phyloP scores from a whole-genome alignment of 2,113 vertebrate species.

The Spermophilus dauricus region DNA sequence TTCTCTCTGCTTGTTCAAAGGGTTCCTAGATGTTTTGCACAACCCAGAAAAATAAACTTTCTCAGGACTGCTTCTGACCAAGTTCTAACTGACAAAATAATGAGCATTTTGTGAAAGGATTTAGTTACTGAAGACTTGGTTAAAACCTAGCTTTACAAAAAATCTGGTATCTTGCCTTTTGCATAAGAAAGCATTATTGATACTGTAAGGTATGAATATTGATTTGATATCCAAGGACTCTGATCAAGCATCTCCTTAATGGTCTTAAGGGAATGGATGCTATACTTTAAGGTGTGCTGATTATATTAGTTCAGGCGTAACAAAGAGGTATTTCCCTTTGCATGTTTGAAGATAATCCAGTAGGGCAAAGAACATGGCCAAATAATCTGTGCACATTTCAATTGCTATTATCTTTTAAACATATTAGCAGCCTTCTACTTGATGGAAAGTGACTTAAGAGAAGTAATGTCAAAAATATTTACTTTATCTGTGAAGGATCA shows the following conservation, averaged over 20 bases:
- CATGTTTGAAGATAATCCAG: neutral
- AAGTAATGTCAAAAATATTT: neutral
- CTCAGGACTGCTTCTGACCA: neutral
- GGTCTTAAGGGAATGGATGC: neutral
- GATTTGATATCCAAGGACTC: neutral
- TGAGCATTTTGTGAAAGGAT: neutral
- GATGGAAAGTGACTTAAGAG: slow-evolving; percentile 4
- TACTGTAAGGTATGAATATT: neutral
- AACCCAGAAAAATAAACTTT: neutral
- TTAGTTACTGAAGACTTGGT: neutral
- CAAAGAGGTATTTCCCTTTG: neutral
- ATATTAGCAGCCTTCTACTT: neutral
- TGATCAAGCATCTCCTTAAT: neutral
- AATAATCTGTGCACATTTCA: slow-evolving; percentile 24
- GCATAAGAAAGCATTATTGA: neutral
- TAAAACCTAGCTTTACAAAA: neutral
- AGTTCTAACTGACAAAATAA: neutral
- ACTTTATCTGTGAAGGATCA: neutral
- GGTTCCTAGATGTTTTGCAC: neutral
- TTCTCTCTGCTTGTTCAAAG: neutral
- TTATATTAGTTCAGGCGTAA: neutral
- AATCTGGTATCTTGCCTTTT: neutral
- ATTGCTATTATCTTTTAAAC: neutral
- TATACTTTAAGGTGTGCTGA: neutral
- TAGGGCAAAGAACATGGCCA: neutral